Conservation (phyloP, 2,797 vertebrate genomes). For the Sciurus vulgaris region DNA sequence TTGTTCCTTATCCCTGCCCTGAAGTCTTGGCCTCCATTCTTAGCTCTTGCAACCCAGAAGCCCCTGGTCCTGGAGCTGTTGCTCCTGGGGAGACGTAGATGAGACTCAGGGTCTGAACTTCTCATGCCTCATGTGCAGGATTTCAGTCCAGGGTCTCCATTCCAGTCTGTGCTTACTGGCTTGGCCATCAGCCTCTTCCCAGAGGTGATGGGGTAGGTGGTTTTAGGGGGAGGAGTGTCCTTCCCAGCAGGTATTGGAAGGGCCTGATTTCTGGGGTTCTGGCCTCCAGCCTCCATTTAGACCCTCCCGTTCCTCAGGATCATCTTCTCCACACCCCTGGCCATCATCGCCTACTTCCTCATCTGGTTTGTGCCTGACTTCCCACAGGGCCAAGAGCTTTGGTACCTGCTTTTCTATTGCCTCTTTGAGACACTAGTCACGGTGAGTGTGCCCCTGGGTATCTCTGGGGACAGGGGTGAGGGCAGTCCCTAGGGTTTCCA, state of each 20-base stretch:
- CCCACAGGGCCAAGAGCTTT: constrained; percentile 90
- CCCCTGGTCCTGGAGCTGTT: not conserved
- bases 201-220: not conserved
- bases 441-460: constrained; percentile 88
- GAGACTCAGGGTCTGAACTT: not conserved
- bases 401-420: constrained; percentile 97
- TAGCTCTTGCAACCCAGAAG: not conserved
- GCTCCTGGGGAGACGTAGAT: not conserved
- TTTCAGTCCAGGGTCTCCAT: not conserved
- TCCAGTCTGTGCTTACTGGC: not conserved
- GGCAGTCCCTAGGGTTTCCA: constrained; percentile 21
- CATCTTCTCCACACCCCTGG: constrained; percentile 94
- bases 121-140: not conserved
- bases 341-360: constrained; percentile 93
- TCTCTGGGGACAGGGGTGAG: not conserved
- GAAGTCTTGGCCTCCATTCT: not conserved
- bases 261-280: not conserved
- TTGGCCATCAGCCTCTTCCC: not conserved
- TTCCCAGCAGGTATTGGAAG: not conserved
- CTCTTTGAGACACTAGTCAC: constrained; percentile 96
- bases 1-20: not conserved
- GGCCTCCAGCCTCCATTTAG: not conserved
- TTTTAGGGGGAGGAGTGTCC: not conserved
- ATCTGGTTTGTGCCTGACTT: constrained; percentile 96
- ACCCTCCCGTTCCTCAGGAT: constrained; percentile 90